Percentiles rank a stretch among this genome's conserved stretches.
These are phyloP conservation scores for Molothrus aeneus DNA, from an alignment of 2,797 vertebrate genomes.

Conservation along the genomic window DNA sequence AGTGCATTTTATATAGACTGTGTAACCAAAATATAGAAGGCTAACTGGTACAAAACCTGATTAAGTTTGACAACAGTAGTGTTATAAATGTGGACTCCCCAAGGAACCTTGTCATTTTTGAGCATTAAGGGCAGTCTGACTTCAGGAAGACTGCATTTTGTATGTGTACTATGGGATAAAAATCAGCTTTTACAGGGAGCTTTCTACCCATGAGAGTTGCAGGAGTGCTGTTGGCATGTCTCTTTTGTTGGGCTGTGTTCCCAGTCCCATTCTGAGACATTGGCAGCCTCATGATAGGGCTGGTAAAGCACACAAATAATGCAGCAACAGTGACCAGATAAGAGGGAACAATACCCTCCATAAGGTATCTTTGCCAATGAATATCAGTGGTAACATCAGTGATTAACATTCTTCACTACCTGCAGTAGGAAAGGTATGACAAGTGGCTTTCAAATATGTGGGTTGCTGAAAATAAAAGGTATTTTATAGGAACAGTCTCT, in stretches of 20 bases:
- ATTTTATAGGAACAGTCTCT: background rate
- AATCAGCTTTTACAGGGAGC: background rate
- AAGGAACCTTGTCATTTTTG: conserved; percentile 41
- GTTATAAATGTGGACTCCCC: background rate
- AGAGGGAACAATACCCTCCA: background rate
- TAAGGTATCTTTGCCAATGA: background rate
- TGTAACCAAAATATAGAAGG: conserved; percentile 1
- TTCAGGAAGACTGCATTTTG: background rate
- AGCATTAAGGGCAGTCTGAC: background rate
- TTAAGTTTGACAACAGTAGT: conserved; percentile 26
- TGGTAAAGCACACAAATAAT: background rate
- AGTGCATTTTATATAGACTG: background rate
- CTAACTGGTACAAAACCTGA: conserved; percentile 31
- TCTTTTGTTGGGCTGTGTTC: background rate
- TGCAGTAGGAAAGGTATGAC: background rate
- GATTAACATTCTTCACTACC: background rate
- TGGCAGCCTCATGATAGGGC: background rate
- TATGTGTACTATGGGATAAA: background rate
- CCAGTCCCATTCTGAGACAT: background rate
- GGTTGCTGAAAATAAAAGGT: background rate
- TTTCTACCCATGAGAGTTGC: background rate
- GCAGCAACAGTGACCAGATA: background rate
- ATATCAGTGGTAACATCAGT: background rate
- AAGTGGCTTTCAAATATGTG: background rate
- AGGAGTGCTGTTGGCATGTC: background rate